Conservation (phyloP, 2,113 vertebrate species). For the Symphodus melops region DNA sequence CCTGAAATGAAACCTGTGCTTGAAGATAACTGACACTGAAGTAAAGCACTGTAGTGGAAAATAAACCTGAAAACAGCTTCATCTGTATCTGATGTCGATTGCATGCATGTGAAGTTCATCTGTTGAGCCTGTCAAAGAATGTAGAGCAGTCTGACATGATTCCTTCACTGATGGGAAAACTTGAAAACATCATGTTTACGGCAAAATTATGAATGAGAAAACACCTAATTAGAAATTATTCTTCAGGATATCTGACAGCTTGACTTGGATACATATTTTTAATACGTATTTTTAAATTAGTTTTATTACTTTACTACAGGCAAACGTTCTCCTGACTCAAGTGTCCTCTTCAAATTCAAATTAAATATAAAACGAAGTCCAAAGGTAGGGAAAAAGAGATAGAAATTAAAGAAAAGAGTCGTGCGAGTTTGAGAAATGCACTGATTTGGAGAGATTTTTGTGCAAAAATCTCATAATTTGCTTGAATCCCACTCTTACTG, state of each 20-base stretch:
- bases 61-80: slow-evolving; percentile 22
- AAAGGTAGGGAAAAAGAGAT: no score
- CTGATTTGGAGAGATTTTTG: no score
- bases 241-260: neutral
- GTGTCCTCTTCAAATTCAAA: no score
- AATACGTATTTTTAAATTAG: neutral
- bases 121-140: slow-evolving; percentile 3
- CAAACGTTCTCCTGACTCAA: no score
- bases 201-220: neutral
- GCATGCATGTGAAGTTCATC: slow-evolving; percentile 6
- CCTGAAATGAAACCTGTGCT: neutral
- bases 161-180: neutral
- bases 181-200: neutral
- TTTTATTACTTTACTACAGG: no score
- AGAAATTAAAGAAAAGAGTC: no score
- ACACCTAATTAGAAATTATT: neutral
- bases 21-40: neutral
- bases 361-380: no score
- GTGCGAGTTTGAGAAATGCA: neutral
- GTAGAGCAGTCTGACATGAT: neutral
- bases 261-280: no score
- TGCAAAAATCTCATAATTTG: no score
- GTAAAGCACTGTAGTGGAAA: neutral
- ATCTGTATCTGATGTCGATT: slow-evolving; percentile 38
- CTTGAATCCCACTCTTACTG: no score